phyloP scores from a whole-genome alignment of 2,797 vertebrate species.

The Loris lydekkerianus region DNA sequence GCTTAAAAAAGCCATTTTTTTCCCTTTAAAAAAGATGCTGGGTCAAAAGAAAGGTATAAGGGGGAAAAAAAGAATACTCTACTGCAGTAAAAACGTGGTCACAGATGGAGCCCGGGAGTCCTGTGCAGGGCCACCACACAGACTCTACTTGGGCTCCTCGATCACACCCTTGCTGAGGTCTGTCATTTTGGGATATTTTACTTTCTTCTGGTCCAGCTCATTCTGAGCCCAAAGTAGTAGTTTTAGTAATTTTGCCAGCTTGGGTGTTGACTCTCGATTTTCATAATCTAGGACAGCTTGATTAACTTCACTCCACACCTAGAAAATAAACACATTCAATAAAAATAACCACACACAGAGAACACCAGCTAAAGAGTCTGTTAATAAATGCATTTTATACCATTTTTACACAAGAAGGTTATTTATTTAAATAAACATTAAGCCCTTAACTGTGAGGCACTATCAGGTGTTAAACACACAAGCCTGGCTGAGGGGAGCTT shows the following conservation, averaged over 20 bases:
- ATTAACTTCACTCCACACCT: constrained; percentile 99
- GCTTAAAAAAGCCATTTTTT: constrained; percentile 85
- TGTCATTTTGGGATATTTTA: constrained; percentile 99
- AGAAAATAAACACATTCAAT: constrained; percentile 75
- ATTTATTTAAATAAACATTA: background rate
- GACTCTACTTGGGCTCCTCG: constrained; percentile 96
- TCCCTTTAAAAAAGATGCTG: constrained; percentile 86
- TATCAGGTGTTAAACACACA: background rate
- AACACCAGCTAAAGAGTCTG: background rate
- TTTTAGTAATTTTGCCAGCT: constrained; percentile 98
- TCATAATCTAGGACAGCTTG: constrained; percentile 98
- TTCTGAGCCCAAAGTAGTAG: constrained; percentile 99
- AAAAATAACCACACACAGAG: background rate
- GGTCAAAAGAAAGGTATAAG: constrained; percentile 77
- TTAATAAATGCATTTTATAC: fast-evolving
- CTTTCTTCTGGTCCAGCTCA: constrained; percentile 99
- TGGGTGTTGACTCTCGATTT: constrained; percentile 98
- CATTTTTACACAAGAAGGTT: fast-evolving
- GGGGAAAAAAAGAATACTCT: constrained; percentile 80
- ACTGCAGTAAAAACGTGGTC: constrained; percentile 87
- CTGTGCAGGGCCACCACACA: constrained; percentile 84
- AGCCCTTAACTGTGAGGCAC: fast-evolving
- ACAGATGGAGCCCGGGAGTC: constrained; percentile 85
- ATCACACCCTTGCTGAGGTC: constrained; percentile 99
- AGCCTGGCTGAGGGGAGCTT: background rate